Evolutionary conservation across 2,797 vertebrate species (phyloP).

Genomic region (Acanthurus lineatus): DNA sequence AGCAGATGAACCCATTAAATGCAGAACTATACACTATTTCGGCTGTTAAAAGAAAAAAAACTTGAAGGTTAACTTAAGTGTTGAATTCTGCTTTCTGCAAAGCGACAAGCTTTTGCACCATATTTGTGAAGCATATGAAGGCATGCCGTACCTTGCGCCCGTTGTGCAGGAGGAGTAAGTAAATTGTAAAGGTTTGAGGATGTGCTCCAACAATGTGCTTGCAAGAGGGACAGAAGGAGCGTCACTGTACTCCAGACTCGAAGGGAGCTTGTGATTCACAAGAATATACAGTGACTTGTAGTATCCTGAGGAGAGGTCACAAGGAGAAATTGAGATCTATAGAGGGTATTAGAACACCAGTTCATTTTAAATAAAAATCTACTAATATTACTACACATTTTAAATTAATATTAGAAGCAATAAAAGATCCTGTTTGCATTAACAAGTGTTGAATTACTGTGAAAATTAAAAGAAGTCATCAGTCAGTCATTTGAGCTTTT

Average conservation of each 20-base stretch:
- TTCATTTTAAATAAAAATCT: neutral
- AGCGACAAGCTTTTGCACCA: neutral
- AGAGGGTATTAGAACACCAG: neutral
- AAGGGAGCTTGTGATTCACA: constrained; percentile 96
- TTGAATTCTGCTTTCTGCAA: neutral
- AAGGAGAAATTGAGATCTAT: constrained; percentile 14
- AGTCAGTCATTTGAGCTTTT: neutral
- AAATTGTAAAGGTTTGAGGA: constrained; percentile 99
- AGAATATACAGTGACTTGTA: constrained; percentile 95
- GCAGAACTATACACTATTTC: neutral
- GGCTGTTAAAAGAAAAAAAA: neutral
- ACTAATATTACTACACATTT: neutral
- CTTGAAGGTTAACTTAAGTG: no score
- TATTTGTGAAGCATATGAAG: neutral
- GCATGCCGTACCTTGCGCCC: constrained; percentile 90
- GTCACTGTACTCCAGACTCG: constrained; percentile 96
- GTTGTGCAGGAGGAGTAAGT: constrained; percentile 95
- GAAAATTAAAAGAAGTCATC: neutral
- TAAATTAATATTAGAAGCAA: neutral
- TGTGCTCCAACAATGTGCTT: constrained; percentile 96
- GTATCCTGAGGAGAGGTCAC: constrained; percentile 87
- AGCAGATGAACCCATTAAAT: no score
- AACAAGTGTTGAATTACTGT: no score
- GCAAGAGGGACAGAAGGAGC: constrained; percentile 93
- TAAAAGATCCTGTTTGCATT: no score